Evolutionary conservation across 2,797 vertebrate genomes (phyloP).

Genomic region (Melanogrammus aeglefinus): DNA sequence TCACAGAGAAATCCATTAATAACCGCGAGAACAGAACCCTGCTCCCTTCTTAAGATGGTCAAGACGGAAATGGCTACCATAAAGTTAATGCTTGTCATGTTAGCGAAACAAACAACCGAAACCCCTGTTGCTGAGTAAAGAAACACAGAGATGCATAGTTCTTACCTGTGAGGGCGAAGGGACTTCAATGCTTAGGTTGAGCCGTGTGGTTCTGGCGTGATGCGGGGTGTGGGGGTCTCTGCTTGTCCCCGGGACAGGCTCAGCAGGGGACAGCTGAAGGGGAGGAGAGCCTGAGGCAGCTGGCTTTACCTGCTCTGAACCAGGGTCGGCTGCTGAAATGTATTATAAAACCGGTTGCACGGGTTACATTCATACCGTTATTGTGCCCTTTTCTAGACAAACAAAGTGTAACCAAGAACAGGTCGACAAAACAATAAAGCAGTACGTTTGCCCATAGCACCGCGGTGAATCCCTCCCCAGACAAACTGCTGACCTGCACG

Average conservation of each 20-base stretch:
- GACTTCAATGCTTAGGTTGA: slow-evolving; percentile 90
- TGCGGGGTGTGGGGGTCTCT: slow-evolving; percentile 71
- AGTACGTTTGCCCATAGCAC: too few species aligned
- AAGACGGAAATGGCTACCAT: not conserved
- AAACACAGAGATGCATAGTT: not conserved
- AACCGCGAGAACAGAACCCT: not conserved
- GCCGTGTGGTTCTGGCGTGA: slow-evolving; percentile 70
- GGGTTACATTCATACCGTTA: not conserved
- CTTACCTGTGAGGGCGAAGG: slow-evolving; percentile 92
- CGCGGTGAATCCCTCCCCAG: not conserved
- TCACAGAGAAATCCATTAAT: not conserved
- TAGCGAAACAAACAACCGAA: not conserved
- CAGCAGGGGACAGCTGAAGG: slow-evolving; percentile 51
- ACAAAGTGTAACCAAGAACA: not conserved
- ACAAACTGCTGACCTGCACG: slow-evolving; percentile 33
- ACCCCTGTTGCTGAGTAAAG: not conserved
- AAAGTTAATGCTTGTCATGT: not conserved
- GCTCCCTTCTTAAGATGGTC: not conserved
- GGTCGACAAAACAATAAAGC: too few species aligned
- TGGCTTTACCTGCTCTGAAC: slow-evolving; percentile 32
- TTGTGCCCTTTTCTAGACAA: not conserved
- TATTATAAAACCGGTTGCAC: not conserved
- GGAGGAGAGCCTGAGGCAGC: slow-evolving; percentile 30
- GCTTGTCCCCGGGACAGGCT: slow-evolving; percentile 75
- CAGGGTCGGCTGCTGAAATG: not conserved